phyloP scores from a whole-genome alignment of 2,888 invertebrate genomes.

The Cheiracanthium punctorium region DNA sequence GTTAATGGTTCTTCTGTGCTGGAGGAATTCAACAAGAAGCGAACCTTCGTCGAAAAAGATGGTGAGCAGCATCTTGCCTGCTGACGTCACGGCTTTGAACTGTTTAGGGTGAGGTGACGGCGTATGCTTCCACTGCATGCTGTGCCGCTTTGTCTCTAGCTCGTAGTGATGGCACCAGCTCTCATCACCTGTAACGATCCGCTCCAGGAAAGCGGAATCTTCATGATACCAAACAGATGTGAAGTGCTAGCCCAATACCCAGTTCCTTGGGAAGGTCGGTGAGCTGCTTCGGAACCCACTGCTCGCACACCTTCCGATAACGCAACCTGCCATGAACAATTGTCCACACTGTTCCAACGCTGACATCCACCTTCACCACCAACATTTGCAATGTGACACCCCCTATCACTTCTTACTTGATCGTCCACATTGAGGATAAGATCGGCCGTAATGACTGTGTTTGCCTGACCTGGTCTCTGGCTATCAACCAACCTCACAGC shows the following conservation, averaged over 20 bases:
- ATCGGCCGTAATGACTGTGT: conserved; percentile 3
- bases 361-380: no score
- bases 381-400: no score
- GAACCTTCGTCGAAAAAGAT: not conserved
- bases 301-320: not conserved
- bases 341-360: no score
- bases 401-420: not conserved
- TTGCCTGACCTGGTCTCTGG: conserved; percentile 16
- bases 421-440: conserved; percentile 19
- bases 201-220: no score
- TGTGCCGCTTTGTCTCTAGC: not conserved
- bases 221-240: conserved; percentile 13
- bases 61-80: conserved; percentile 6
- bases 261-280: conserved; percentile 11
- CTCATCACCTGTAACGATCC: conserved; percentile 12
- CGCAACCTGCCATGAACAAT: no score
- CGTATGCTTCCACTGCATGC: no score
- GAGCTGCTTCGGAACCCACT: not conserved
- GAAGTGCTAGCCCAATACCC: not conserved
- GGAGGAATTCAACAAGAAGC: conserved; percentile 4
- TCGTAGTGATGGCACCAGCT: no score
- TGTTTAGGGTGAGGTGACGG: conserved; percentile 2
- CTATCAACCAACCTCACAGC: not conserved
- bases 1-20: conserved; percentile 12
- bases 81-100: not conserved